Base-by-base conservation (phyloP, 1,140 invertebrate genomes). In the Rhagoletis zephyria region DNA sequence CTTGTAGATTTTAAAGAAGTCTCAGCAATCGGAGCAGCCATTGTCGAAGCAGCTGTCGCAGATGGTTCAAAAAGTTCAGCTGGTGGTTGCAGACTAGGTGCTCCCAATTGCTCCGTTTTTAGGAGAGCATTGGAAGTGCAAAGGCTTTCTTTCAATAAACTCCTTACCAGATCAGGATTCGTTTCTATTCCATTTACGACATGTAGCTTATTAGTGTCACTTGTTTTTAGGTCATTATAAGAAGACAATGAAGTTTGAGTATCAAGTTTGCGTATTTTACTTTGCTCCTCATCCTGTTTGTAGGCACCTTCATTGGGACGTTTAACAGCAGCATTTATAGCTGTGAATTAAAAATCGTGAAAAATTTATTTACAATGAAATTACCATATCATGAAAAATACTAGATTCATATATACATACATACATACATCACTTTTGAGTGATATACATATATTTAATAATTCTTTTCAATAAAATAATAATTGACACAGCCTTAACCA, bases 101-200 rank as follows among this genome's bases (percentile, higher is more conserved):
- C 91, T 60, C 89, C 89, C 10, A 92, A 70, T 0, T 90, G 86
- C 30, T 92, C 91, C 0, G 91, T 91, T 60, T 92, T 93, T 2
- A 93, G 88, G 0, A 93, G 89, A 74, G 90, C 88, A 67, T 89
- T 92, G 6, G 90, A 88, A 5, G 90, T 89, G 63, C 91, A 92
- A 0, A 93, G 88, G 63, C 92, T 93, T 85, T 93, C 92, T 87
- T 93, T 93, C 3, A 93, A 89, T 59, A 93, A 87, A 67, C 88
- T 92, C 61, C 92, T 90, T 81, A 93, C 92, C 85, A 93, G 61
- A 89, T 93, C 92, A 10, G 92, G 92, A 85, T 92, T 92, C 0
- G 92, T 93, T 88, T 93, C 92, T 30, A 93, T 93, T 9, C 92
- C 92, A 74, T 93, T 93, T 30, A 89, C 65, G 14, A 88, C 77